Conservation (phyloP, 2,888 invertebrate genomes). For the Heliothis peltigera region DNA sequence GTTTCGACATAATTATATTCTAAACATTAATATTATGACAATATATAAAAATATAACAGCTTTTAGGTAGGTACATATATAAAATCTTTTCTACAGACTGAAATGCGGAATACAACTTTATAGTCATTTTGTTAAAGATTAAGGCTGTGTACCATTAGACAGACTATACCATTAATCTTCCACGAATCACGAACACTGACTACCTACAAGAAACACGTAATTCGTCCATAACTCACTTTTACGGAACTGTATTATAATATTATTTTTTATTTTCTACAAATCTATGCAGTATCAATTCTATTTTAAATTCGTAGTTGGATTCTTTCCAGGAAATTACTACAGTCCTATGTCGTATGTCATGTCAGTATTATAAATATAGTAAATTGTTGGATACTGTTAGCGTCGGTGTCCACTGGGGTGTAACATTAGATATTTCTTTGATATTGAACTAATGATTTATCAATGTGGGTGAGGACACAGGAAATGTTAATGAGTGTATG, state of each 20-base stretch:
- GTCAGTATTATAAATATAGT: conserved; percentile 64
- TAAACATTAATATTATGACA: too few relatives aligned
- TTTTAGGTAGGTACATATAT: too few relatives aligned
- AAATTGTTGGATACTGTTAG: conserved; percentile 53
- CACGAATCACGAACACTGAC: conserved; percentile 10
- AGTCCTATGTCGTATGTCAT: conserved; percentile 62
- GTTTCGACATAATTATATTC: too few relatives aligned
- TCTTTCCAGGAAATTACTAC: conserved; percentile 61
- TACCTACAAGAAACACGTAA: conserved; percentile 17
- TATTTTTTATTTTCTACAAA: conserved; percentile 30
- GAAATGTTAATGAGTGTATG: conserved; percentile 47
- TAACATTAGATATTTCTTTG: conserved; percentile 57
- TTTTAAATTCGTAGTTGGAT: conserved; percentile 61
- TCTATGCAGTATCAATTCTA: conserved; percentile 50
- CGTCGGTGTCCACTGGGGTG: conserved; percentile 41
- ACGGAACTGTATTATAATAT: conserved; percentile 1
- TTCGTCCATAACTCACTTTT: conserved; percentile 25
- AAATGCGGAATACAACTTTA: too few relatives aligned
- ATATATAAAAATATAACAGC: too few relatives aligned
- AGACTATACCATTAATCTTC: conserved; percentile 29
- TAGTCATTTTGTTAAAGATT: background rate
- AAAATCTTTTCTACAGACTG: too few relatives aligned
- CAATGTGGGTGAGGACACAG: conserved; percentile 39
- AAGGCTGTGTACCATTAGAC: conserved; percentile 26
- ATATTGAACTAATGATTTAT: conserved; percentile 47